Base-by-base conservation (phyloP, 1,140 invertebrate genomes). In the Hypsibius dujardini region DNA sequence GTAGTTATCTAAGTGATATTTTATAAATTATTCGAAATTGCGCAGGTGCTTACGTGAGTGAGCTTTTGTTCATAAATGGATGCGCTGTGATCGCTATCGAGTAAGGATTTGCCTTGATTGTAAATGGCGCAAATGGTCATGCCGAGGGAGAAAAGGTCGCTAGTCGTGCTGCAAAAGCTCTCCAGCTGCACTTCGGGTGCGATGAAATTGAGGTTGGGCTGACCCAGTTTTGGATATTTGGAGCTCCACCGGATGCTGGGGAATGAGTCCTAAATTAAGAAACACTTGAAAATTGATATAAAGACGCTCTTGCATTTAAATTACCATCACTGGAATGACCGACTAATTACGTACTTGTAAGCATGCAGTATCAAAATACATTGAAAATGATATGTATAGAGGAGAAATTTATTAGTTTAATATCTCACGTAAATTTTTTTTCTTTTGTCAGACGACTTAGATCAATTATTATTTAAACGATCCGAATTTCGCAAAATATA, bases 91-190 rank as follows among this genome's bases (percentile, higher is more conserved):
- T 89, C 90, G 1, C 90, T 88, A 77, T 90, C 87, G 67, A 97
- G 87, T 45, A 90, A 82, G 0, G 90, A 85, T 72, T 85, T 84
- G 15, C 93, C 92, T 70, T 86, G 82, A 80, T 95, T 95, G 82
- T 91, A 95, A 72, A 95, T 85, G 3, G 90, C 84, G 78, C 89
- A 90, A 76, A 96, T 88, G 2, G 92, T 86, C 85, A 96, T 87
- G 28, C 94, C 94, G 71, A 96, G 79, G 1, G 91, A 92, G 80
- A 90, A 96, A 90, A 96, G 95, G 79, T 97, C 94, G 75, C 90
- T 92, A 14, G 88, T 82, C 47, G 89, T 87, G 76, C 86, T 90
- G 79, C 88, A 92, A 40, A 85, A 83, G 70, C 89, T 90, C 70
- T 85, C 85, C 12, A 85, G 84, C 79, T 95, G 92, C 59, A 90